phyloP scores from a whole-genome alignment of 2,113 vertebrate genomes.

The Pseudorectes ferrugineus region DNA sequence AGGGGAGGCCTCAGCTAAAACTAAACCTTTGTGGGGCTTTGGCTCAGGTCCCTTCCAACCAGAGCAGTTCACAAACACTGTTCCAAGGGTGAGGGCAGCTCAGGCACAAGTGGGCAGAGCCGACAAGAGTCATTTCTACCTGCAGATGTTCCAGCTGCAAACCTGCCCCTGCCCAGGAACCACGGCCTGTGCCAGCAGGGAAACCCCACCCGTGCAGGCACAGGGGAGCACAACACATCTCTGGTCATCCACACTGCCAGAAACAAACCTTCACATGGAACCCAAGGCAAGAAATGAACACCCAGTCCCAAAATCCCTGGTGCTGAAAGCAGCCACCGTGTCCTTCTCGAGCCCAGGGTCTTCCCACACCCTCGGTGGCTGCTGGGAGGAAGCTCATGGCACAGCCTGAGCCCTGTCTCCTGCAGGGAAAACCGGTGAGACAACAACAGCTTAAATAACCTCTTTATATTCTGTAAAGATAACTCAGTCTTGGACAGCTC shows the following conservation, averaged over 20 bases:
- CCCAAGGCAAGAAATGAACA: not conserved
- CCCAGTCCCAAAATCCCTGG: rapidly evolving
- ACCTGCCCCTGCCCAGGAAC: not conserved
- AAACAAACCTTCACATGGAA: not conserved
- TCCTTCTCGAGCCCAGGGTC: not conserved
- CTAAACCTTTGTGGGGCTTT: not conserved
- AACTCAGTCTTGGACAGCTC: not conserved
- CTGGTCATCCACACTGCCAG: not conserved
- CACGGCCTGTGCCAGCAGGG: not conserved
- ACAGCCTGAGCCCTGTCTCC: not conserved
- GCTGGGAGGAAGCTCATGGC: not conserved
- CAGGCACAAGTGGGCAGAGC: not conserved
- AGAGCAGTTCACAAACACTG: not conserved
- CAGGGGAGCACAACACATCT: not conserved
- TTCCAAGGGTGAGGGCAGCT: not conserved
- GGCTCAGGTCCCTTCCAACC: not conserved
- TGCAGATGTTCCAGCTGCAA: not conserved
- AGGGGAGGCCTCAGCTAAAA: not conserved
- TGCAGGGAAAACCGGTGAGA: not conserved
- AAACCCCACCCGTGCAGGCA: not conserved
- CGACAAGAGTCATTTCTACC: not conserved
- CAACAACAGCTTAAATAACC: not conserved
- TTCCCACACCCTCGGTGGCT: not conserved
- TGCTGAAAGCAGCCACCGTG: not conserved
- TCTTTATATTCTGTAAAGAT: not conserved